Conservation (phyloP, 2,888 invertebrate genomes). For the Apeira syringaria region DNA sequence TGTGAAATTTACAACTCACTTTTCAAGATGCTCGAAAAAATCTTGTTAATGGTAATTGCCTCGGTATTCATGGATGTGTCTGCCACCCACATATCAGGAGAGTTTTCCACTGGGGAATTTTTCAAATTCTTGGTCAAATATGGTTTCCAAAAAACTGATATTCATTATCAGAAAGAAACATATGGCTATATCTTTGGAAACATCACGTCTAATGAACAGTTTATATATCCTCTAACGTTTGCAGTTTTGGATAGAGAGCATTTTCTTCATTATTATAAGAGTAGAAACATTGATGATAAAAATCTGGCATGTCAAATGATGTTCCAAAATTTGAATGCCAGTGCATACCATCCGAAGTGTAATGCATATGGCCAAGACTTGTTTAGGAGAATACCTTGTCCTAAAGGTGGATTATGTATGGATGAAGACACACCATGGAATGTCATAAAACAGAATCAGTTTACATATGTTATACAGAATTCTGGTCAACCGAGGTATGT, state of each 20-base stretch:
- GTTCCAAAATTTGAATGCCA: conserved; percentile 92
- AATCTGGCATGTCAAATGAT: conserved; percentile 92
- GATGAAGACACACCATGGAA: conserved; percentile 94
- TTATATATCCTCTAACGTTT: conserved; percentile 89
- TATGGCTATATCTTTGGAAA: conserved; percentile 98
- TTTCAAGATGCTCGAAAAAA: conserved; percentile 61
- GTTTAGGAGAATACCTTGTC: conserved; percentile 93
- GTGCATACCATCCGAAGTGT: conserved; percentile 94
- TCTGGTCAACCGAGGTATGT: conserved; percentile 93
- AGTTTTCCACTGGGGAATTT: conserved; percentile 85
- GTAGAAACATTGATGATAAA: conserved; percentile 85
- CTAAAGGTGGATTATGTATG: conserved; percentile 87
- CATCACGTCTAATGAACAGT: conserved; percentile 88
- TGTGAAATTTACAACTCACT: neutral
- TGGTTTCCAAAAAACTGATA: conserved; percentile 97
- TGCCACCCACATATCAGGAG: conserved; percentile 66
- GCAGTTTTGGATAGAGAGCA: conserved; percentile 95
- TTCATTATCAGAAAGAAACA: conserved; percentile 92
- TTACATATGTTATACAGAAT: conserved; percentile 96
- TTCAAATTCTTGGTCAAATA: conserved; percentile 97
- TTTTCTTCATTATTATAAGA: conserved; percentile 95
- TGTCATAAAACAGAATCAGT: conserved; percentile 94
- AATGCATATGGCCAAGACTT: conserved; percentile 90
- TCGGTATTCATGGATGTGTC: conserved; percentile 50
- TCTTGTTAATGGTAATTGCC: conserved; percentile 52